Conservation (phyloP, 1,140 invertebrate genomes). For the Vanessa tameamea region DNA sequence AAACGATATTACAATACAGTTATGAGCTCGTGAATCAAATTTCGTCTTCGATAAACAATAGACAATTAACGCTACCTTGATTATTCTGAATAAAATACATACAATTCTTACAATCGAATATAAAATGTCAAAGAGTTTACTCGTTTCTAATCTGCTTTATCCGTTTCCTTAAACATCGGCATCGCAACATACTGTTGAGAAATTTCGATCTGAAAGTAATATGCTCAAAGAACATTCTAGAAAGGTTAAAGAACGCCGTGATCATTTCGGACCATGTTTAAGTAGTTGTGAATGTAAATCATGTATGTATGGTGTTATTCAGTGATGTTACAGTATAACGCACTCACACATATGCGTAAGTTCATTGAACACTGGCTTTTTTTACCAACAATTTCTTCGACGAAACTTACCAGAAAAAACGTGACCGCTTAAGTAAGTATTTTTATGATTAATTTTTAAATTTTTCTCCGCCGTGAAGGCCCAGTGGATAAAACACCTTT, state of each 20-base stretch:
- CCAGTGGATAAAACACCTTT: too few species aligned
- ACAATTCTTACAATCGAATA: background rate
- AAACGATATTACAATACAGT: conserved; percentile 31
- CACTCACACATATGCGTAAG: conserved; percentile 27
- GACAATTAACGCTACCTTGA: conserved; percentile 32
- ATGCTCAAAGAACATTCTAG: conserved; percentile 17
- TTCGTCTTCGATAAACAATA: conserved; percentile 49
- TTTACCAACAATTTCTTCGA: conserved; percentile 24
- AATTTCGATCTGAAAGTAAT: conserved; percentile 2
- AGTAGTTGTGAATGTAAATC: conserved; percentile 34
- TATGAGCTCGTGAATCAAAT: conserved; percentile 49
- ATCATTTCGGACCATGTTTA: conserved; percentile 31
- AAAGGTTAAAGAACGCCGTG: conserved; percentile 28
- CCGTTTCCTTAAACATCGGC: background rate
- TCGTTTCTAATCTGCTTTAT: background rate
- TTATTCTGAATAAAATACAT: background rate
- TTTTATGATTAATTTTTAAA: conserved; percentile 19
- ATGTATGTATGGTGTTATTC: conserved; percentile 23
- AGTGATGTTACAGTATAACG: conserved; percentile 15
- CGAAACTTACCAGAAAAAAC: conserved; percentile 21
- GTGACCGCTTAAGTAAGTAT: background rate
- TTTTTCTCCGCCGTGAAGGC: background rate
- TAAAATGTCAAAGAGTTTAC: background rate
- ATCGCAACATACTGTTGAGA: background rate
- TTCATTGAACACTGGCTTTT: conserved; percentile 27